Base-by-base conservation (phyloP, 1,140 invertebrate genomes). In the Harpegnathos saltator region DNA sequence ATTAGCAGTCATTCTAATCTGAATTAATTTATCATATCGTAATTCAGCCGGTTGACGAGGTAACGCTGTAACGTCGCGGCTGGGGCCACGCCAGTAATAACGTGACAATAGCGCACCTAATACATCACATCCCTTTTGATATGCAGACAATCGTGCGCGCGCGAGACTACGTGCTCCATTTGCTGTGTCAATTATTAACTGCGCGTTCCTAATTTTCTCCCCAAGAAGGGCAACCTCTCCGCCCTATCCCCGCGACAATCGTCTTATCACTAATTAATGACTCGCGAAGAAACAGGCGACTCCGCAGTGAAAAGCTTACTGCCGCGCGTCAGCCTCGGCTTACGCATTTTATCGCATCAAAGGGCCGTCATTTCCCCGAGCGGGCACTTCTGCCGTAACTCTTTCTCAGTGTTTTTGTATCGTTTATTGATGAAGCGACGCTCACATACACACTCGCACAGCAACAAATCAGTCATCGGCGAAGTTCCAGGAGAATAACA, bases 21-120 rank as follows among this genome's bases (percentile, higher is more conserved):
- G 62, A 69, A 82, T 74, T 61, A 82, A 82, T 82, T 82, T 82
- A 82, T 74, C 78, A 74, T 82, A 82, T 82, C 71, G 58, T 82
- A 82, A 82, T 82, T 61, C 63, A 44, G 58, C 56, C 15, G 69
- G 68, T 19, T 82, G 78, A 82, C 78, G 69, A 82, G 78, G 44
- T 82, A 82, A 82, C 69, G 22, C 14, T 56, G 50, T 58, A 52
- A 81, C 54, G 56, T 38, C 48, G 24, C 50, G 33, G 59, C 58
- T 48, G 56, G 52, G 74, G 29, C 69, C 62, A 24, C 22, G 26
- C 78, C 11, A 74, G 58, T 82, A 82, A 82, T 82, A 82, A 82
- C 78, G 78, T 82, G 78, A 82, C 78, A 82, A 82, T 82, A 82
- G 66, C 69, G 68, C 59, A 48, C 58, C 38, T 82, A 74, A 82